Base-by-base conservation (phyloP, 2,797 vertebrate genomes). In the Rallus crepitans region DNA sequence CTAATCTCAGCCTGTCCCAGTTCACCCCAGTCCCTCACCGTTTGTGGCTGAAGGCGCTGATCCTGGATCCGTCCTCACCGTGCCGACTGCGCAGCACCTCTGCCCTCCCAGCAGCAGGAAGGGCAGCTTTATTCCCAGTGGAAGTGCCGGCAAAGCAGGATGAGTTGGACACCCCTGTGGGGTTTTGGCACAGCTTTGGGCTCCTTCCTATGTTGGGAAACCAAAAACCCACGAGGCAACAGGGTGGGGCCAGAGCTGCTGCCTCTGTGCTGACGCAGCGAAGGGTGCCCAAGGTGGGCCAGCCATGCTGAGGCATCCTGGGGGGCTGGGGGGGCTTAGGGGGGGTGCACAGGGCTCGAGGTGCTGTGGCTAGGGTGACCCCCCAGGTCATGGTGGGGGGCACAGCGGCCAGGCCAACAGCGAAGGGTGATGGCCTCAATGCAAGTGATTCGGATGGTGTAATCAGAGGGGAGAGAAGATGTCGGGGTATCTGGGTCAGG, bases 131-230 rank as follows among this genome's bases (percentile, higher is more conserved):
- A 96, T 96, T 96, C 63, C 80, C 60, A 2, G 37, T 0, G 4
- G 83, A 88, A 27, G 28, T 81, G 87, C 93, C 30, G 16, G 91
- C 76, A 86, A 80, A 96, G 91, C 93, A 90, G 96, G 94, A 96
- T 94, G 95, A 97, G 93, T 90, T 64, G 88, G 94, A 94, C 89
- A 86, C 55, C 93, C 94, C 93, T 15, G 23, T 65, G 90, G 94
- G 90, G 59, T 87, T 94, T 94, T 94, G 91, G 64, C 93, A 70
- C 12, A 1, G 66, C 66, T 83, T 50, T 60, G 80, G 50, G 59
- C 37, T 90, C 35, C 89, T 94, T 94, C 91, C 85, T 35, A 42
- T 80, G 50, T 94, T 96, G 91, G 77, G 95, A 97, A 95, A 96
- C 89, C 82, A 48, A 90, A 94, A 82, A 11, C 82, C 68, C 60